Percentiles rank a stretch among this genome's conserved stretches.
Conservation (phyloP, 2,113 vertebrate species). For the Empidonax traillii region DNA sequence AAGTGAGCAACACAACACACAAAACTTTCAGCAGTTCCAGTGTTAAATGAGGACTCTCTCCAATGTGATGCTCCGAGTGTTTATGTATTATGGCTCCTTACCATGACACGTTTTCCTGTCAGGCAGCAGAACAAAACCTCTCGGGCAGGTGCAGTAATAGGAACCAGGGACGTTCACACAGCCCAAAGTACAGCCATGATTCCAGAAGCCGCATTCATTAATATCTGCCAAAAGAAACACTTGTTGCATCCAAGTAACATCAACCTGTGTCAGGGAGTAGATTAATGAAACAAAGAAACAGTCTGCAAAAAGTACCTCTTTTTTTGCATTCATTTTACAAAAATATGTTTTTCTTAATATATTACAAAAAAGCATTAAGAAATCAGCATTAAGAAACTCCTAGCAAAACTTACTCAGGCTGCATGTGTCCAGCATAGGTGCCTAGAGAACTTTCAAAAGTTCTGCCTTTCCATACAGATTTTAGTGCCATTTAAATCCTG, state of each 20-base stretch:
- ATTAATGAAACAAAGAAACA: background rate
- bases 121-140: conserved; percentile 84
- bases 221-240: conserved; percentile 77
- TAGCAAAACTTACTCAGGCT: background rate
- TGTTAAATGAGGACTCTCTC: background rate
- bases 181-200: conserved; percentile 92
- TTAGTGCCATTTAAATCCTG: background rate
- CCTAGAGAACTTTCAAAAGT: background rate
- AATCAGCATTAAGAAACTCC: background rate
- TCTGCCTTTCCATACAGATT: background rate
- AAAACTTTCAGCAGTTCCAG: background rate
- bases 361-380: background rate
- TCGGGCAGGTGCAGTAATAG: conserved; percentile 92
- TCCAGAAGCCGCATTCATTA: conserved; percentile 92
- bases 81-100: conserved; percentile 50
- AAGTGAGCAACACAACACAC: background rate
- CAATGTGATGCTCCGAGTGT: fast-evolving
- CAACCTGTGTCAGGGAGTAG: background rate
- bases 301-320: background rate
- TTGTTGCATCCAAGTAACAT: background rate
- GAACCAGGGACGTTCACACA: conserved; percentile 92
- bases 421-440: background rate
- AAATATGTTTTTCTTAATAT: background rate
- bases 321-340: background rate
- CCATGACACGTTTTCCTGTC: conserved; percentile 88